Base-by-base conservation (phyloP, 2,113 vertebrate genomes). In the Forbesichthys agassizii region DNA sequence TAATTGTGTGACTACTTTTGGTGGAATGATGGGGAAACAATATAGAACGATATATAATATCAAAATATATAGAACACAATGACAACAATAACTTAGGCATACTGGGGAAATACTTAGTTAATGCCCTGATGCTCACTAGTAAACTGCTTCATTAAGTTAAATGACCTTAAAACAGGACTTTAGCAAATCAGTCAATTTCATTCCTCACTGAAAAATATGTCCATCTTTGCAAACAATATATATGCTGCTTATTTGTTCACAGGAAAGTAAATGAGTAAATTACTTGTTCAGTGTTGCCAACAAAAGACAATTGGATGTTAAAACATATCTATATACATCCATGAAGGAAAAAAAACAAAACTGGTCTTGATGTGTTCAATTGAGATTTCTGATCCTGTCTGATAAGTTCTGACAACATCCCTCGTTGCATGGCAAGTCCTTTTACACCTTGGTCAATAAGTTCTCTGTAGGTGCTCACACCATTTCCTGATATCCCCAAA, bases 321-420 rank as follows among this genome's bases (percentile, higher is more conserved):
- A 42, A 42, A 42, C 27, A 27, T 27, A 42, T 42, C 7, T 42
- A 42, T 6, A 42, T 42, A 42, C 36, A 42, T 42, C 4, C 36
- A 42, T 42, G 36, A 42, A 42, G 7, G 5, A 1, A 42, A 42
- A 27, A 27, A 27, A 27, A 27, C 27, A 27, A 27, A 27, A 27
- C 27, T 27, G 27, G 27, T 27, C 27, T 27, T 27, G 27, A 27
- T 27, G 27, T 27, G 2, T 27, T 27, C 7, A 9, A 8, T 56
- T 56, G 54, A 56, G 9, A 16, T 56, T 56, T 18, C 54, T 56
- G 54, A 4, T 68, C 46, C 55, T 48, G 75, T 69, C 73, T 69
- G 68, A 61, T 57, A 55, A 47, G 16, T 20, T 56, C 54, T 33
- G 62, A 68, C 49, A 59, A 46, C 42, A 0, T 2, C 51, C 75